These are phyloP conservation scores for Coracopsis vasa DNA, from an alignment of 2,113 vertebrate species.

Conservation along the genomic window DNA sequence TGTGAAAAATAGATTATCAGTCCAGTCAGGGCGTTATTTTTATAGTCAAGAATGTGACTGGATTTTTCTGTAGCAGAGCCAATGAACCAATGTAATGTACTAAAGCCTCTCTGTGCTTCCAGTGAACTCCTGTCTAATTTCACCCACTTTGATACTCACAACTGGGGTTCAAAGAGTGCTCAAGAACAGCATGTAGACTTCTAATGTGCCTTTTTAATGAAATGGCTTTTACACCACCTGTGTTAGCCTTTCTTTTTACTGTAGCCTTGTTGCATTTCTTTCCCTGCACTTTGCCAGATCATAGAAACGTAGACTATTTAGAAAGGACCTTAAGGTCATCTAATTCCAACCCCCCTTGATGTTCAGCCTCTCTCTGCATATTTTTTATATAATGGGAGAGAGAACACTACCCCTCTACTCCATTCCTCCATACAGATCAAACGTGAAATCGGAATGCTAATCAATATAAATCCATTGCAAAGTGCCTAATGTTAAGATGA, in stretches of 20 bases:
- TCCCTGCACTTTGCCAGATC: neutral
- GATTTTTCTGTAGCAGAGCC: conserved; percentile 14
- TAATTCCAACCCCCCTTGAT: neutral
- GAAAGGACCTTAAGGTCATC: neutral
- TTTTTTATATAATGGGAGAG: neutral
- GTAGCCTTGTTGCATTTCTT: neutral
- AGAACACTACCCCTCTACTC: neutral
- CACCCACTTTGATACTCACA: neutral
- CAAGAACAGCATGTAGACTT: neutral
- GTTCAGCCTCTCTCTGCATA: neutral
- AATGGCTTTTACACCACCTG: neutral
- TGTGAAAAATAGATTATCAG: conserved; percentile 2
- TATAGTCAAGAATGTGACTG: neutral
- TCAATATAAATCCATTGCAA: neutral
- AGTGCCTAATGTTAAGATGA: neutral
- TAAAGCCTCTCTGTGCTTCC: neutral
- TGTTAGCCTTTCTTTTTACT: neutral
- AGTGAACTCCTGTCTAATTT: neutral
- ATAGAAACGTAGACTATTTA: neutral
- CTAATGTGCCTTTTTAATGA: neutral
- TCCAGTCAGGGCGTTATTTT: conserved; percentile 30
- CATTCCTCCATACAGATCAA: neutral
- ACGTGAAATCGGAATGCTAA: neutral
- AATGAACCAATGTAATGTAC: neutral
- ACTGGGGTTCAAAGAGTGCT: neutral